These are phyloP conservation scores for Gymnogyps californianus DNA, from an alignment of 2,113 vertebrate genomes.

Conservation along the genomic window DNA sequence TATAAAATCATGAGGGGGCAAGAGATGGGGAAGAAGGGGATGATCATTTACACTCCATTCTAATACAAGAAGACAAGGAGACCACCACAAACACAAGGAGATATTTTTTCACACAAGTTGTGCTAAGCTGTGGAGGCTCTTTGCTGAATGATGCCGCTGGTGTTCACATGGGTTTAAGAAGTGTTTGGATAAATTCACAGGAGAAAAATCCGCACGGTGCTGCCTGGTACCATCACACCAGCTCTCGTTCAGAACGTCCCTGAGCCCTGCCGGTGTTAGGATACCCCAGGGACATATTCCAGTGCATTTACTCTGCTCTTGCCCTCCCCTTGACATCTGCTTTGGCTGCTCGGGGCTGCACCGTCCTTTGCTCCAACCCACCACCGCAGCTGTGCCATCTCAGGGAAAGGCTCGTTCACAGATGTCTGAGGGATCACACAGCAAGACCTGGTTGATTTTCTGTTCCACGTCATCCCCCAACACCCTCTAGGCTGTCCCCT, in stretches of 20 bases:
- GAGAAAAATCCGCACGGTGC: neutral
- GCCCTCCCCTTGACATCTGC: neutral
- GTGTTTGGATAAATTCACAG: neutral
- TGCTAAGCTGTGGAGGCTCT: neutral
- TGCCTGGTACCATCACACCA: neutral
- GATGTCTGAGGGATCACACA: neutral
- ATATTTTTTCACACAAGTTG: neutral
- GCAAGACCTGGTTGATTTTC: neutral
- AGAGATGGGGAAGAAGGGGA: neutral
- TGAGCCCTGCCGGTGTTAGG: neutral
- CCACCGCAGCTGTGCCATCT: neutral
- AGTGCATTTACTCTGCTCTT: neutral
- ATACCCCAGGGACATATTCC: neutral
- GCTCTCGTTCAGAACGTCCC: neutral
- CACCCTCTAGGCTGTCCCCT: neutral
- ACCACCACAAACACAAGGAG: neutral
- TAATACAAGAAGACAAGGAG: neutral
- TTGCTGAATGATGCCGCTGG: neutral
- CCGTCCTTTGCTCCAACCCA: neutral
- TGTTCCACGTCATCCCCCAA: rapidly evolving
- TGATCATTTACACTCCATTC: neutral
- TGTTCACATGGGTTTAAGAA: neutral
- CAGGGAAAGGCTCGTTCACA: neutral
- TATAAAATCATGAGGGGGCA: neutral
- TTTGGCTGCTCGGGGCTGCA: neutral